phyloP scores from a whole-genome alignment of 2,888 invertebrate genomes.

The Plemyria rubiginata region DNA sequence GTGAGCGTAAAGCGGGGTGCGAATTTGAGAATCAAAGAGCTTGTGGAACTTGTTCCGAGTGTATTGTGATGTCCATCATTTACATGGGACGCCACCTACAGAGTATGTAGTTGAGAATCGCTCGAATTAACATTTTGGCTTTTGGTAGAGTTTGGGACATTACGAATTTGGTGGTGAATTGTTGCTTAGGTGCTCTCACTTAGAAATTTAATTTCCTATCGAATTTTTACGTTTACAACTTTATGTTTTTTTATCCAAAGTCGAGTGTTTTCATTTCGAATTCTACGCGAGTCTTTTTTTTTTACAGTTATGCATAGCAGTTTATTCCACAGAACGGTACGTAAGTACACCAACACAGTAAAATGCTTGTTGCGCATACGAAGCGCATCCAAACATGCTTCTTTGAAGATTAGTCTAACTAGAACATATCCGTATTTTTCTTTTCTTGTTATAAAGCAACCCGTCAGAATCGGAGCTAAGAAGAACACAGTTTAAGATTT shows the following conservation, averaged over 20 bases:
- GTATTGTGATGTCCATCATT: conserved; percentile 78
- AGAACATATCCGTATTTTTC: too few species aligned
- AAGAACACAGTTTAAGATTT: conserved; percentile 27
- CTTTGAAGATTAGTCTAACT: too few species aligned
- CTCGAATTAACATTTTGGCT: conserved; percentile 60
- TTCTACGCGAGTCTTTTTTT: too few species aligned
- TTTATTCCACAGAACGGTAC: too few species aligned
- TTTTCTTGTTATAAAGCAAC: neutral
- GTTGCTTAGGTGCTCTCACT: conserved; percentile 19
- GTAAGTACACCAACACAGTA: too few species aligned
- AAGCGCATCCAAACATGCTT: too few species aligned
- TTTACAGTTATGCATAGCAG: too few species aligned
- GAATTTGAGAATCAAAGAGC: conserved; percentile 83
- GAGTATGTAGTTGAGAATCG: conserved; percentile 56
- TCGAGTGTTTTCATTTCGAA: too few species aligned
- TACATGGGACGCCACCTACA: conserved; percentile 76
- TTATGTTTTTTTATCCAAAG: too few species aligned
- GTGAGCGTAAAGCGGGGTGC: conserved; percentile 84
- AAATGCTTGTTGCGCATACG: too few species aligned
- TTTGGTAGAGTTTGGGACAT: conserved; percentile 46
- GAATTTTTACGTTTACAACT: neutral
- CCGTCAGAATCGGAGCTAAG: conserved; percentile 11
- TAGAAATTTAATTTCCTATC: neutral
- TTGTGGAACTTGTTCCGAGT: conserved; percentile 69
- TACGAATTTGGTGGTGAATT: conserved; percentile 24